phyloP scores from a whole-genome alignment of 2,113 vertebrate species.

The Microcebus ravelobensis region DNA sequence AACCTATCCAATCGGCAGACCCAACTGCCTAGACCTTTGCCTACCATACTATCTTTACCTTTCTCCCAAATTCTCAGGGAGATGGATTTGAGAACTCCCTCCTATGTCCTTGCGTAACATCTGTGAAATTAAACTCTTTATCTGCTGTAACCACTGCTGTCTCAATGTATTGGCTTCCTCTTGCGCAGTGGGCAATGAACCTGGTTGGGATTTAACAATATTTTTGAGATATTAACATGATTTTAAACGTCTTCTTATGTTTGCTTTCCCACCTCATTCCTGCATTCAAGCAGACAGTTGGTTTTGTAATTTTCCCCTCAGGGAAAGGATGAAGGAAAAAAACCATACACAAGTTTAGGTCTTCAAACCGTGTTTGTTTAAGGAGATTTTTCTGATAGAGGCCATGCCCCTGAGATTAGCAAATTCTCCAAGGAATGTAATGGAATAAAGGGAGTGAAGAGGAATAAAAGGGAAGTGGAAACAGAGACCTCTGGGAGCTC shows the following conservation, averaged over 20 bases:
- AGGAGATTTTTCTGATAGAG: not conserved
- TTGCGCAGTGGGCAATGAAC: too few relatives aligned
- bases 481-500: not conserved
- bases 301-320: not conserved
- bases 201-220: too few relatives aligned
- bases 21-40: too few relatives aligned
- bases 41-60: too few relatives aligned
- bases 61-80: too few relatives aligned
- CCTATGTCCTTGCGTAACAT: too few relatives aligned
- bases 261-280: not conserved
- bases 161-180: too few relatives aligned
- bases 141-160: too few relatives aligned
- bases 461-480: not conserved
- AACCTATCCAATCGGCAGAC: too few relatives aligned
- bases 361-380: not conserved
- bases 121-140: too few relatives aligned
- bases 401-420: not conserved
- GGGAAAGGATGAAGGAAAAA: not conserved
- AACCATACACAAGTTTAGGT: fast-evolving
- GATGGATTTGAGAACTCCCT: too few relatives aligned
- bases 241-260: not conserved
- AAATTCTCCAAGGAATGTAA: not conserved
- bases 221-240: not conserved
- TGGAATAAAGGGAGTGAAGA: not conserved
- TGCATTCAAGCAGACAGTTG: not conserved